Evolutionary conservation across 2,797 vertebrate genomes (phyloP), one percentile per base, ranked within the genome.

Genomic region (Pipistrellus kuhlii): DNA sequence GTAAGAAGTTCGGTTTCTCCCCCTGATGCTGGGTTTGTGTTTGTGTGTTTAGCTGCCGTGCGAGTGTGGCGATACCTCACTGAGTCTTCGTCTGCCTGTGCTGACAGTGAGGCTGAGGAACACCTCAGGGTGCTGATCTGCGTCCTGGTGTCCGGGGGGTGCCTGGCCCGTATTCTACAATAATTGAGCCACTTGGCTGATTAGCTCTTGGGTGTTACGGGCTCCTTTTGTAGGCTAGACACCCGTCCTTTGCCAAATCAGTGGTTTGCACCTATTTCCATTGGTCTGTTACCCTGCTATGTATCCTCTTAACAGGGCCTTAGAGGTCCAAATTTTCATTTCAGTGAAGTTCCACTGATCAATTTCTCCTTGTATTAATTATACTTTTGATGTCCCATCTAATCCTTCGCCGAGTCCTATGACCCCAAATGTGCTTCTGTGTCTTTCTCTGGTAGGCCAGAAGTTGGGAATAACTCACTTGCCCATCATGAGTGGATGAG

Each of bases 201-300:
- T n/a, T 41, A 55, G 51, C 35, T 84, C 8, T 59, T 21, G 6
- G 30, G 30, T 69, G 68, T 23, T 30, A 44, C n/a, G n/a, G 38
- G 51, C 11, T 64, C 27, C 23, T 73, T 68, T 85, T 32, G 14
- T 25, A 69, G 5, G 46, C 41, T 32, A 69, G 14, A 48, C 59
- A 12, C 3, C n/a, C 46, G 1, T 55, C 4, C 13, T 91, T 75
- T 83, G 44, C 85, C 53, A 85, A 38, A n/a, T 75, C 57, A 55
- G 21, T 78, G 76, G 25, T 27, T 68, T 53, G 14, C 32, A 38
- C 51, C 38, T 83, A 71, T 91, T 76, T 91, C 44, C 53, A 64
- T 51, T 25, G 9, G 23, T 62, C 44, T 17, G 14, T 62, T 46
- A 38, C 25, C 25, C 59, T 73, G 17, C 55, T 80, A 46, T 32